Conservation (phyloP, 2,888 invertebrate species). For the Endotricha flammealis region DNA sequence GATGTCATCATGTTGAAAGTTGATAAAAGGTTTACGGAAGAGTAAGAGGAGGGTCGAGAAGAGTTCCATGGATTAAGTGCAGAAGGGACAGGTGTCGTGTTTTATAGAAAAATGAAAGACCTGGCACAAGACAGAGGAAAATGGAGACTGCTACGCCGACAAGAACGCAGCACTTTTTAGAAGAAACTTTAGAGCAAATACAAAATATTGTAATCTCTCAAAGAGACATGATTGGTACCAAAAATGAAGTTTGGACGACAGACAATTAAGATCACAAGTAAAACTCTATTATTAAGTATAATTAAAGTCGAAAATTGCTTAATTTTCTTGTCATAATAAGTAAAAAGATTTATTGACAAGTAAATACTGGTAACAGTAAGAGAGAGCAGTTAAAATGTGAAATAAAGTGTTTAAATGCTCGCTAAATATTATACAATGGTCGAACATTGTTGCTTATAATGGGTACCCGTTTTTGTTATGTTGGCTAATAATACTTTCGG, state of each 20-base stretch:
- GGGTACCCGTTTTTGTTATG: background rate
- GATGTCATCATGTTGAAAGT: too few species aligned
- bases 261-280: background rate
- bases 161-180: too few species aligned
- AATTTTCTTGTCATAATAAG: slow-evolving; percentile 1
- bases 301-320: slow-evolving; percentile 7
- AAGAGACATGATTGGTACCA: background rate
- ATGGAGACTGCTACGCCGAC: too few species aligned
- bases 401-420: slow-evolving; percentile 6
- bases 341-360: slow-evolving; percentile 4
- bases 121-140: too few species aligned
- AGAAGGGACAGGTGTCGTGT: too few species aligned
- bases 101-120: too few species aligned
- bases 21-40: too few species aligned
- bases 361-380: slow-evolving; percentile 5
- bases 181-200: too few species aligned
- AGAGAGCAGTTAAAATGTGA: slow-evolving; percentile 3
- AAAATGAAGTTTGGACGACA: too few species aligned
- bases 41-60: too few species aligned
- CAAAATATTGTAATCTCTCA: too few species aligned
- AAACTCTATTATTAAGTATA: background rate
- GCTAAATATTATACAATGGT: background rate
- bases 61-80: too few species aligned
- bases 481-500: background rate
- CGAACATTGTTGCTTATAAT: background rate